Base-by-base conservation (phyloP, 1,140 invertebrate species). In the Drepana arcuata region DNA sequence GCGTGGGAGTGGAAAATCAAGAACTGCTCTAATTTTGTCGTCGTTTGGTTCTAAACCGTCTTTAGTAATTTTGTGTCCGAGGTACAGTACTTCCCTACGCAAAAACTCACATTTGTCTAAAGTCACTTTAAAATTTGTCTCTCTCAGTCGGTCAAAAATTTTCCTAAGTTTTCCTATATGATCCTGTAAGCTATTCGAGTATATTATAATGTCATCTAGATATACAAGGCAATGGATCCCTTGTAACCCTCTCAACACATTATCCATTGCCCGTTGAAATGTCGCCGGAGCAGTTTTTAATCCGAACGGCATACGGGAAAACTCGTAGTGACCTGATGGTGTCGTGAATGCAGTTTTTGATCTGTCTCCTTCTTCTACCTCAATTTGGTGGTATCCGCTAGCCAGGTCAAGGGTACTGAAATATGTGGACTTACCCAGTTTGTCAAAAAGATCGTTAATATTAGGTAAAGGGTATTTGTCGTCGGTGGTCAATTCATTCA, bases 311-410 rank as follows among this genome's bases (percentile, higher is more conserved):
- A 49, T 40, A 9, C 51, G 26, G 1, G 16, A n/a, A 30, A 54
- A 54, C 25, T 45, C 24, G 10, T 26, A 26, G 10, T 26, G 24
- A 2, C 24, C 24, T 26, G 24, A 26, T 10, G 6, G 24, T 10
- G 24, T 26, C 7, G 29, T 40, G 13, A 48, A 45, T 0, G 40
- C 44, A 14, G 43, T 47, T 11, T 46, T 46, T 12, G 34, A 23
- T 27, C 32, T 26, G 11, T 48, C 36, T 1, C 2, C 3, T 16
- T 34, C 28, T 2, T 41, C 34, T 6, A 53, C 7, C n/a, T 45
- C 50, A 3, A 53, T 39, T 40, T 54, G 41, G 11, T 53, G 41
- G 6, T 45, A 53, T 1, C 46, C 46, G 9, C 46, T 46, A 18
- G 42, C 36, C 11, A 49, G 28, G 23, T 46, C 46, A 21, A 48